These are phyloP conservation scores for Melanotaenia duboulayi DNA, from an alignment of 2,113 vertebrate species.

Conservation along the genomic window DNA sequence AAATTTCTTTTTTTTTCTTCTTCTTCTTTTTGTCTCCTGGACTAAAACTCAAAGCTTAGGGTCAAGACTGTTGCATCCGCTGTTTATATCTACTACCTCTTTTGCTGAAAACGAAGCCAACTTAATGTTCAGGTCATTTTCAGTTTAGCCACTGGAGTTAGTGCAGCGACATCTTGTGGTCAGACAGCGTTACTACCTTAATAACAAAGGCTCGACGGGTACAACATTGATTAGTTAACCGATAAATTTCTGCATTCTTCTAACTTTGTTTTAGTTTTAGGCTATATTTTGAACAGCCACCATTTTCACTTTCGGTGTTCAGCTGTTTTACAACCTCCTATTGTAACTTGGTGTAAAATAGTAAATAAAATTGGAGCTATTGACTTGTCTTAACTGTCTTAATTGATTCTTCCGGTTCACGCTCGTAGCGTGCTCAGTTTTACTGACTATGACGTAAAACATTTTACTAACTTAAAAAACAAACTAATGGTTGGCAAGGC, in stretches of 20 bases:
- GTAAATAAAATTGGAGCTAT: constrained; percentile 13
- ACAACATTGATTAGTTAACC: neutral
- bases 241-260: neutral
- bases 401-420: constrained; percentile 47
- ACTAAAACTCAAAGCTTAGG: neutral
- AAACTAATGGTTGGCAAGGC: neutral
- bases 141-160: constrained; percentile 45
- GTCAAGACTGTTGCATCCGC: neutral
- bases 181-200: constrained; percentile 17
- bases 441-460: neutral
- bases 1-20: neutral
- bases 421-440: neutral
- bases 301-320: neutral
- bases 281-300: neutral
- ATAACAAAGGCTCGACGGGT: neutral
- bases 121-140: constrained; percentile 53
- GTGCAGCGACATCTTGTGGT: constrained; percentile 55
- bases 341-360: neutral
- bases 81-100: constrained; percentile 4
- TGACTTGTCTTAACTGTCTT: constrained; percentile 36
- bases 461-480: neutral
- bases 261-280: neutral
- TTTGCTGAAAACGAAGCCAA: constrained; percentile 10
- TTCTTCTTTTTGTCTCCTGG: too few species aligned
- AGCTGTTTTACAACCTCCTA: neutral